These are phyloP conservation scores for Pterocles burchelli DNA, from an alignment of 2,113 vertebrate species.

Conservation along the genomic window DNA sequence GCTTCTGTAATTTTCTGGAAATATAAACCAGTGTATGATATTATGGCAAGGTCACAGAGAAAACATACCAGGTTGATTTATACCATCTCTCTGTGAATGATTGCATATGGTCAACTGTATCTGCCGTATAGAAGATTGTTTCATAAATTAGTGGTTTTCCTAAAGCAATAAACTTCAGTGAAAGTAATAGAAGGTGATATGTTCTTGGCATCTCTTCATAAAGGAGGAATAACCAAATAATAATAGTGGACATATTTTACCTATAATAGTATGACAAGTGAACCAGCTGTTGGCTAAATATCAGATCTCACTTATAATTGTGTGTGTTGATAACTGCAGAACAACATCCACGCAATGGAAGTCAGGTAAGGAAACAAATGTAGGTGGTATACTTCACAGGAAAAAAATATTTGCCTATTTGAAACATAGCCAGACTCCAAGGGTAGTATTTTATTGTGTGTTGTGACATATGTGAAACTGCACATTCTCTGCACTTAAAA, in stretches of 20 bases:
- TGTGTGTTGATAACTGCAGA: conserved; percentile 1
- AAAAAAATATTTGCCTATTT: not conserved
- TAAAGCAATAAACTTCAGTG: conserved; percentile 47
- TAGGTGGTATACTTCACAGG: not conserved
- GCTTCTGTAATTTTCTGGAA: conserved; percentile 48
- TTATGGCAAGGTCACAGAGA: conserved; percentile 54
- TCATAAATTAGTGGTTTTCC: conserved; percentile 44
- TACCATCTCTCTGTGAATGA: conserved; percentile 43
- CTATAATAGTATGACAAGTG: conserved; percentile 14
- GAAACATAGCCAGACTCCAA: not conserved
- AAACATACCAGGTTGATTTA: conserved; percentile 57
- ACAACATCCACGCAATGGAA: not conserved
- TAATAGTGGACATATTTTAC: conserved; percentile 43
- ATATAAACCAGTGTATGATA: conserved; percentile 41
- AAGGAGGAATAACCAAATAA: conserved; percentile 24
- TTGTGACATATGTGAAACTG: not conserved
- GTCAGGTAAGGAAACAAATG: conserved; percentile 21
- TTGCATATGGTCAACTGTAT: conserved; percentile 38
- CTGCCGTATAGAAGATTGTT: conserved; percentile 10
- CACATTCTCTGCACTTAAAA: not conserved
- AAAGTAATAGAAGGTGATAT: conserved; percentile 18
- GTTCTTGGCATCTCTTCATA: conserved; percentile 49
- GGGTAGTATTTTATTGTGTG: not conserved
- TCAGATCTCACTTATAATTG: not conserved
- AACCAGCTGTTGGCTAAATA: conserved; percentile 34